phyloP scores from a whole-genome alignment of 2,113 vertebrate genomes.

The Emydocephalus ijimae region DNA sequence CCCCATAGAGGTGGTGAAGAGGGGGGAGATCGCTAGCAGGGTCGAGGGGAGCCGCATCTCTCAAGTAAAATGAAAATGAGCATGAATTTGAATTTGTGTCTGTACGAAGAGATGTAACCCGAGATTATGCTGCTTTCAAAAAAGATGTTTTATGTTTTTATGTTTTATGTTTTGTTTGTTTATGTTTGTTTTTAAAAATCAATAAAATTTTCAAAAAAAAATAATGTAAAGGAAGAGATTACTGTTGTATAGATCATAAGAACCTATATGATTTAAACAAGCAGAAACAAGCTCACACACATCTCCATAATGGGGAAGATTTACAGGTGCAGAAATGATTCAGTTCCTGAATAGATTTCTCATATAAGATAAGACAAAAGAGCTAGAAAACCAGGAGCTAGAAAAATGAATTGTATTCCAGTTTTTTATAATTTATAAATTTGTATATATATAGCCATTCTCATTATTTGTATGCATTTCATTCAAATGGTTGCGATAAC shows the following conservation, averaged over 20 bases:
- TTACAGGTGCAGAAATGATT: neutral
- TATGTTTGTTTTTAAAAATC: too few relatives aligned
- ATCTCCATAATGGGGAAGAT: neutral
- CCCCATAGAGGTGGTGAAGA: too few relatives aligned
- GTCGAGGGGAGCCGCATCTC: too few relatives aligned
- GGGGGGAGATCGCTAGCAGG: too few relatives aligned
- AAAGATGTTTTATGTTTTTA: too few relatives aligned
- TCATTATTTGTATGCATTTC: neutral
- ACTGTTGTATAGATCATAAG: neutral
- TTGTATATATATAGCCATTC: neutral
- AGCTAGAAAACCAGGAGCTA: neutral
- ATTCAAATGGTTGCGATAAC: neutral
- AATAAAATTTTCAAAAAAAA: too few relatives aligned
- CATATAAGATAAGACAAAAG: neutral
- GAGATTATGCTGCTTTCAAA: too few relatives aligned
- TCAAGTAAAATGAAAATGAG: too few relatives aligned
- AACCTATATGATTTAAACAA: neutral
- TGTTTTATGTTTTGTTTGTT: too few relatives aligned
- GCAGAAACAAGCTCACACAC: neutral
- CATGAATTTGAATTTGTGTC: too few relatives aligned
- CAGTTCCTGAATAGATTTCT: neutral
- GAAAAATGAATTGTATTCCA: slow-evolving; percentile 2
- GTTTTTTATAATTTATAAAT: slow-evolving; percentile 1
- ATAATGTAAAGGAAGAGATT: neutral
- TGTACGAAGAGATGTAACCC: too few relatives aligned